A percentile compares a stretch with the other conserved stretches of the same genome.
These are phyloP conservation scores for Trissolcus japonicus DNA, from an alignment of 2,888 invertebrate species.

Conservation along the genomic window DNA sequence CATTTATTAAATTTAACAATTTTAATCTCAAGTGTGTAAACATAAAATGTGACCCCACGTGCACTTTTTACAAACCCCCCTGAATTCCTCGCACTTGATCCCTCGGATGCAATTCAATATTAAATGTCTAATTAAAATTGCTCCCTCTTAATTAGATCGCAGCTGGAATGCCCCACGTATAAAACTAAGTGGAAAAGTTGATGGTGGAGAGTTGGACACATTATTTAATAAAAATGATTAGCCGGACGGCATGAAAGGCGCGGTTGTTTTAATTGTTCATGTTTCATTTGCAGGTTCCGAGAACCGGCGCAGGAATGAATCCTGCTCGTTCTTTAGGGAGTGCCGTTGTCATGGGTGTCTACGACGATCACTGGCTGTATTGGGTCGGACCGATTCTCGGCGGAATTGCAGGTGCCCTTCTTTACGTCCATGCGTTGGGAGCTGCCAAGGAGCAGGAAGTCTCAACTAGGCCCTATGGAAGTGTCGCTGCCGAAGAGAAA, in stretches of 20 bases:
- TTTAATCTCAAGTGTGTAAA: not conserved
- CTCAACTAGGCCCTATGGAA: slow-evolving; percentile 69
- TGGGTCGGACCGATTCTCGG: slow-evolving; percentile 93
- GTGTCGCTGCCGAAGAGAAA: slow-evolving; percentile 75
- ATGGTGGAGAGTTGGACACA: slow-evolving; percentile 1
- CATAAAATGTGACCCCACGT: not conserved
- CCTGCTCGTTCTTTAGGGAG: slow-evolving; percentile 93
- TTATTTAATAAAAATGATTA: slow-evolving; percentile 19
- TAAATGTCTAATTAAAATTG: slow-evolving; percentile 7
- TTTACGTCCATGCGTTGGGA: slow-evolving; percentile 82
- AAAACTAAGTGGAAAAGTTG: not conserved
- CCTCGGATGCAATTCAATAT: not conserved
- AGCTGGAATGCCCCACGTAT: not conserved
- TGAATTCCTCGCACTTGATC: too few species aligned
- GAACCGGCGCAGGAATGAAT: slow-evolving; percentile 94
- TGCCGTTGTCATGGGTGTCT: slow-evolving; percentile 85
- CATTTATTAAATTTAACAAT: not conserved
- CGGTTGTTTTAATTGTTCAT: slow-evolving; percentile 29
- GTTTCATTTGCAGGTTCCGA: slow-evolving; percentile 76
- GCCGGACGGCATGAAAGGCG: not conserved
- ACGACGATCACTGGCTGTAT: slow-evolving; percentile 92
- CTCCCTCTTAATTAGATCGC: not conserved
- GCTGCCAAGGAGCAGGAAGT: slow-evolving; percentile 70
- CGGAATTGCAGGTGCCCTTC: slow-evolving; percentile 85
- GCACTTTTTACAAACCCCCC: not conserved